These are phyloP conservation scores for Dasyurus viverrinus DNA, from an alignment of 2,113 vertebrate species.

Conservation along the genomic window DNA sequence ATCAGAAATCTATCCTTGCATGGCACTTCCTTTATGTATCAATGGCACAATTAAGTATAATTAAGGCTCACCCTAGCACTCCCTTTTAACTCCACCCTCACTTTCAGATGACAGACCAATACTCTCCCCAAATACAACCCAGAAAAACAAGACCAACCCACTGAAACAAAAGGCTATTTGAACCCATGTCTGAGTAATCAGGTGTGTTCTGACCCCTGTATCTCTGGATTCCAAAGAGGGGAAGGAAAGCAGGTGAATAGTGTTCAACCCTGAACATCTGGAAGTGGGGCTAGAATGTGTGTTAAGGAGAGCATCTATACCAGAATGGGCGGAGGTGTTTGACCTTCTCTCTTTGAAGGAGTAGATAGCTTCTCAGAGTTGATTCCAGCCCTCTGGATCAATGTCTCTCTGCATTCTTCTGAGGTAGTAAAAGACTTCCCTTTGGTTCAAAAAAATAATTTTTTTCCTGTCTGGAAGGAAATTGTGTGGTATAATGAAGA, in stretches of 20 bases:
- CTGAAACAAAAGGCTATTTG: neutral
- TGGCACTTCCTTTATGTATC: neutral
- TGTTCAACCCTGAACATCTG: neutral
- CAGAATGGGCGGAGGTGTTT: neutral
- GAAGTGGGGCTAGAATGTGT: neutral
- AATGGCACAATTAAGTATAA: slow-evolving; percentile 57
- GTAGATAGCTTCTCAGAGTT: neutral
- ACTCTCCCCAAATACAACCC: slow-evolving; percentile 3
- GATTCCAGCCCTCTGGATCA: neutral
- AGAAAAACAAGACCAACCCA: slow-evolving; percentile 40
- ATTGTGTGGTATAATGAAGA: neutral
- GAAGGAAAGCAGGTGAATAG: neutral
- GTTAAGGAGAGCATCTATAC: neutral
- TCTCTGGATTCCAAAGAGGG: neutral
- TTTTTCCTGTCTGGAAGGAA: slow-evolving; percentile 11
- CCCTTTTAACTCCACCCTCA: neutral
- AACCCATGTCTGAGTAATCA: neutral
- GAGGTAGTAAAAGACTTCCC: neutral
- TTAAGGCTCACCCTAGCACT: slow-evolving; percentile 11
- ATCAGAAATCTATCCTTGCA: neutral
- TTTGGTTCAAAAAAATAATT: slow-evolving; percentile 1
- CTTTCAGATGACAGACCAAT: neutral
- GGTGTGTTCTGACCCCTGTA: neutral
- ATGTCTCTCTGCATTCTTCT: slow-evolving; percentile 10
- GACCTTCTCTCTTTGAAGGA: neutral